Percentiles rank a stretch among this genome's conserved stretches.
phyloP scores from a whole-genome alignment of 2,797 vertebrate genomes.

The Balearica regulorum region DNA sequence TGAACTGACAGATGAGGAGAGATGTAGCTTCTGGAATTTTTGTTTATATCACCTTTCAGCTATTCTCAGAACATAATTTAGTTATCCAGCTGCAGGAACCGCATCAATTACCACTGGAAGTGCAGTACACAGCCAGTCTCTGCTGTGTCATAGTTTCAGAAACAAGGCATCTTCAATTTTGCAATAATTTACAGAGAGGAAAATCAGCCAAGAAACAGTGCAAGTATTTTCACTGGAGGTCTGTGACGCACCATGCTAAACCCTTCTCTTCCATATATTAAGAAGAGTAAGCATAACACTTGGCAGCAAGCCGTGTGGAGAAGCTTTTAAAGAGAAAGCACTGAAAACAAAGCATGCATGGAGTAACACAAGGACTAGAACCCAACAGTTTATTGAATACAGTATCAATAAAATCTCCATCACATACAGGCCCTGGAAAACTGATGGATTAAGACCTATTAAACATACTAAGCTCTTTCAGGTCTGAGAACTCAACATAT shows the following conservation, averaged over 20 bases:
- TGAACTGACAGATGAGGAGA: background rate
- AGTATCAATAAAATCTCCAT: background rate
- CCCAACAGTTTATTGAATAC: background rate
- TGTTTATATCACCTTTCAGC: background rate
- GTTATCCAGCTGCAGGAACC: background rate
- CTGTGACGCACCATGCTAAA: background rate
- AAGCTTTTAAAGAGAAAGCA: background rate
- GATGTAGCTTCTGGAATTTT: background rate
- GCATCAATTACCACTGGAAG: background rate
- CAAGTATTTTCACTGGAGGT: background rate
- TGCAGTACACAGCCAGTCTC: background rate
- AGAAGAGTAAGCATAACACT: background rate
- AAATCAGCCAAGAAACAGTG: background rate
- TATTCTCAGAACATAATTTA: background rate
- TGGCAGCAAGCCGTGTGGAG: fast-evolving
- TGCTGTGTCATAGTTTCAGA: background rate
- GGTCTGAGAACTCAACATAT: background rate
- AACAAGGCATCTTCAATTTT: background rate
- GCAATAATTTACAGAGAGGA: background rate
- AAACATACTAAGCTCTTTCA: background rate
- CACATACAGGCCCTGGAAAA: background rate
- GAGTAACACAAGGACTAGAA: background rate
- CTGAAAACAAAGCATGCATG: background rate
- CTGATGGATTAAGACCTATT: background rate
- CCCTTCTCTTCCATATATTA: background rate